Base-by-base conservation (phyloP, 2,888 invertebrate species). In the Belgica antarctica region DNA sequence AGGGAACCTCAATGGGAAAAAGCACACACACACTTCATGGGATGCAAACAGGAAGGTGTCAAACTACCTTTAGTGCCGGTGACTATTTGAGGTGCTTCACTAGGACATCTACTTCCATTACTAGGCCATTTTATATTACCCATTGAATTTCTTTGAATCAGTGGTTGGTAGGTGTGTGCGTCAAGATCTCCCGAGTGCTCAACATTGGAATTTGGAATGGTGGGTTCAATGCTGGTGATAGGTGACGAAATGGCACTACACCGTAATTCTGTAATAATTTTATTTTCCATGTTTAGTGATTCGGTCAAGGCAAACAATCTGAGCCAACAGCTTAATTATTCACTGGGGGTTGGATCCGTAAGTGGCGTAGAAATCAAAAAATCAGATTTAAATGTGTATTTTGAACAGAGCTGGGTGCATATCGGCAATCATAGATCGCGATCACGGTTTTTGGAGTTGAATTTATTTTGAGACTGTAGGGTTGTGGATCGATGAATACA, bases 21-120 rank as follows among this genome's bases (percentile, higher is more conserved):
- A 46, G 5, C 12, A 46, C 7, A 46, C 46, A 46, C n/a, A 10
- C 12, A 15, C 46, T 46, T n/a, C 7, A 7, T 4, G 12, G 17
- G 12, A 15, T 10, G 46, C 15, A 4, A 17, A 46, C 3, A n/a
- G 8, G 22, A 27, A 46, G 36, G 41, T 12, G 28, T 41, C 65
- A 66, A 66, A 66, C n/a, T n/a, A n/a, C 65, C 65, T 66, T 66
- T 47, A 25, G 65, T 66, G 65, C 65, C 65, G 12, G 65, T 66
- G 28, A 47, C 36, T 22, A 63, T 24, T 15, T 46, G 25, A 25
- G 46, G 65, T 66, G 65, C 65, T 22, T 63, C 34, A 22, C 41
- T 41, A 28, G 15, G 3, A 66, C 27, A 17, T 47, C 28, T 47
- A 22, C 47, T 25, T 28, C 19, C 36, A 15, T 25, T 46, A 17